Evolutionary conservation across 1,140 invertebrate species (phyloP).

Genomic region (Drosophila pseudoobscura): DNA sequence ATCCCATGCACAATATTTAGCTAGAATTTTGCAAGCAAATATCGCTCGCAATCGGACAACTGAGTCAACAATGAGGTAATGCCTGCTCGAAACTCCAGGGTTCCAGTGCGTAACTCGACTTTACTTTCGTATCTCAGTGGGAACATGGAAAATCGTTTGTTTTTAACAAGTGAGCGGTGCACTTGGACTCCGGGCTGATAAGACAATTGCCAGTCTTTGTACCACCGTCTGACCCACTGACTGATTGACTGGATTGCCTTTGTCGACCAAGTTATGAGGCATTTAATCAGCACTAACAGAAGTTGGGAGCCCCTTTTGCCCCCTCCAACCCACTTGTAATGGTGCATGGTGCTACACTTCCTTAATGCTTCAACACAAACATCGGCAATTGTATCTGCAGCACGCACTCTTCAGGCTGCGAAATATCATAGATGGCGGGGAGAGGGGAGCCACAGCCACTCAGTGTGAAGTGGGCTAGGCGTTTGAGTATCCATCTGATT

Average conservation of each 20-base stretch:
- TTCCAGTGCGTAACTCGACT: conserved; percentile 8
- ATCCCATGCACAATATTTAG: conserved; percentile 23
- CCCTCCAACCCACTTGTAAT: conserved; percentile 17
- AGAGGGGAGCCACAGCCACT: background rate
- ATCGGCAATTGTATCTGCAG: conserved; percentile 54
- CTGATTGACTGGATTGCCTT: conserved; percentile 11
- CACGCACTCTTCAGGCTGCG: background rate
- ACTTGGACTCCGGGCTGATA: conserved; percentile 57
- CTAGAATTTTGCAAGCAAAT: conserved; percentile 44
- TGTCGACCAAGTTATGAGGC: conserved; percentile 14
- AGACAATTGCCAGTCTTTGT: conserved; percentile 64
- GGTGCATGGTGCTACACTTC: conserved; percentile 54
- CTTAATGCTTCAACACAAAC: conserved; percentile 55
- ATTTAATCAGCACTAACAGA: conserved; percentile 45
- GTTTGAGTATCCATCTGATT: conserved; percentile 11
- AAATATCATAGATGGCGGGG: conserved; percentile 7
- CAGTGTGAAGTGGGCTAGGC: conserved; percentile 7
- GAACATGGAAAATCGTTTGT: conserved; percentile 74
- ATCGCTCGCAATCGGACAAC: conserved; percentile 44
- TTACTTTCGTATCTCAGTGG: conserved; percentile 5
- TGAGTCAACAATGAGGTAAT: conserved; percentile 76
- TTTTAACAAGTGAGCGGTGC: conserved; percentile 68
- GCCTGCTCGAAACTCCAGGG: conserved; percentile 19
- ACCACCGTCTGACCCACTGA: conserved; percentile 41
- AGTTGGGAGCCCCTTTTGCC: conserved; percentile 42